Evolutionary conservation across 2,888 invertebrate genomes (phyloP).

Genomic region (Lampropteryx suffumata): DNA sequence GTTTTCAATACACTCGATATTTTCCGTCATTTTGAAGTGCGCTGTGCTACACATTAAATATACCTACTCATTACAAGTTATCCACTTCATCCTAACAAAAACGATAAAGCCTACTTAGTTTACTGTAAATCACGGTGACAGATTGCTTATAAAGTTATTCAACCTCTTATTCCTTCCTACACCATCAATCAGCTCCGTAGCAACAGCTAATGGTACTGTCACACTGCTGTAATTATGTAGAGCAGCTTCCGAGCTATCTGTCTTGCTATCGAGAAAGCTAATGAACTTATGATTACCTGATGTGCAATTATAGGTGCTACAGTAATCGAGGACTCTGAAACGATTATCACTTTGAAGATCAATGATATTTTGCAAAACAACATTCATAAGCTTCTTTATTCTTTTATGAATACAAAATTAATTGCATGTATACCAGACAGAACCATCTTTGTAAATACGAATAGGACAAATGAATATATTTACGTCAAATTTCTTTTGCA

Average conservation of each 20-base stretch:
- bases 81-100: conserved; percentile 1
- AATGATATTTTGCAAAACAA: too few relatives aligned
- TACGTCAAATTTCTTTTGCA: conserved; percentile 1
- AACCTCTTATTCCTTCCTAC: conserved; percentile 17
- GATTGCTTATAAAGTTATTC: conserved; percentile 12
- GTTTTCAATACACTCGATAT: too few relatives aligned
- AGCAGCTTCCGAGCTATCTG: conserved; percentile 3
- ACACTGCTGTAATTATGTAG: conserved; percentile 17
- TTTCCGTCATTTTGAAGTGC: too few relatives aligned
- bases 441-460: conserved; percentile 15
- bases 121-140: conserved; percentile 8
- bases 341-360: too few relatives aligned
- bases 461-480: conserved; percentile 20
- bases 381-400: background rate
- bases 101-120: background rate
- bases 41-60: too few relatives aligned
- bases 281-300: background rate
- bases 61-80: too few relatives aligned
- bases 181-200: conserved; percentile 16
- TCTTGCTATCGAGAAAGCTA: conserved; percentile 6
- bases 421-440: conserved; percentile 23
- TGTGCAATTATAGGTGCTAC: background rate
- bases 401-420: conserved; percentile 20
- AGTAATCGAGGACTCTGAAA: too few relatives aligned
- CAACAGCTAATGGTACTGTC: conserved; percentile 9